Evolutionary conservation across 2,113 vertebrate genomes (phyloP).

Genomic region (Aegypius monachus): DNA sequence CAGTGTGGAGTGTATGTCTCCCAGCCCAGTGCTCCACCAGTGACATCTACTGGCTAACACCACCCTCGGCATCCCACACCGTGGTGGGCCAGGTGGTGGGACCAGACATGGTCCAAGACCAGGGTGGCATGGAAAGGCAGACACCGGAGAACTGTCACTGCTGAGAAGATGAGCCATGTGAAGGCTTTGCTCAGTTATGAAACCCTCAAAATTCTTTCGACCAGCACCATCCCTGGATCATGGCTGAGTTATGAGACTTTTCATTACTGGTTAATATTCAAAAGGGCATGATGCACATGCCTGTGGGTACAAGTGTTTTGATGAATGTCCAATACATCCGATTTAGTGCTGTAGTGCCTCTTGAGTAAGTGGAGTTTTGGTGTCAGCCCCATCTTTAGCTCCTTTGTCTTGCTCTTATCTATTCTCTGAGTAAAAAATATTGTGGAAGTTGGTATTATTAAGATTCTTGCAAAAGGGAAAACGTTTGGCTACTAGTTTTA

Average conservation of each 20-base stretch:
- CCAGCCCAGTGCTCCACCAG: constrained; percentile 14
- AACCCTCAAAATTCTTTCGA: not conserved
- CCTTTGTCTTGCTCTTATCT: not conserved
- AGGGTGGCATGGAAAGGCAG: not conserved
- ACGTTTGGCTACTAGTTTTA: not conserved
- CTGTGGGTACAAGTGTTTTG: not conserved
- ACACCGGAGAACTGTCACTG: not conserved
- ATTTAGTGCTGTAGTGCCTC: not conserved
- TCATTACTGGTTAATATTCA: not conserved
- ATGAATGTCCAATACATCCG: not conserved
- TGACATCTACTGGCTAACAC: constrained; percentile 38
- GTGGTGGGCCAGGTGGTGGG: not conserved
- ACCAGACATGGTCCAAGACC: fast-evolving
- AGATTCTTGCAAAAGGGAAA: not conserved
- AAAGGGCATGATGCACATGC: not conserved
- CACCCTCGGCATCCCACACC: not conserved
- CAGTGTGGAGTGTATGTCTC: not conserved
- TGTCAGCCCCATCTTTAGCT: not conserved
- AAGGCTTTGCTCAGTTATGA: not conserved
- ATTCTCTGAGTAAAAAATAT: not conserved
- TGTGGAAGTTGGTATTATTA: not conserved
- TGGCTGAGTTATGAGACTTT: not conserved
- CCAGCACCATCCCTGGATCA: too few relatives aligned
- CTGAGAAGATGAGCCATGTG: not conserved
- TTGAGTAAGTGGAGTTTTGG: not conserved